Percentiles rank a stretch among this genome's conserved stretches.
These are phyloP conservation scores for Otus sunia DNA, from an alignment of 2,113 vertebrate genomes.

Conservation along the genomic window DNA sequence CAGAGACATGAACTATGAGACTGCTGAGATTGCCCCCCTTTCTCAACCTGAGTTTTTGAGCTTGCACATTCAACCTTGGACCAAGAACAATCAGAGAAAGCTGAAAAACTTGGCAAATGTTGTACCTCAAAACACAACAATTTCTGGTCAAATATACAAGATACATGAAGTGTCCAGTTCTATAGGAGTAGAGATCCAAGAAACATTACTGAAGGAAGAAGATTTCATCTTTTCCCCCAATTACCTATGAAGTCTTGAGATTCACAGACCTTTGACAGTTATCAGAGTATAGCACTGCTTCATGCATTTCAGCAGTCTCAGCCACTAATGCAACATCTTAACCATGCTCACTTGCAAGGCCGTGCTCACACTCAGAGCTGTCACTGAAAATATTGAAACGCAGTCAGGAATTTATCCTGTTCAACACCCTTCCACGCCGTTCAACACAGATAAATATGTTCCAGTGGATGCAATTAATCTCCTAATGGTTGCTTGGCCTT, in stretches of 20 bases:
- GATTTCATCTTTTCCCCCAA: neutral
- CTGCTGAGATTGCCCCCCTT: neutral
- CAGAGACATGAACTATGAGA: neutral
- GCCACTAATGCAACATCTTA: neutral
- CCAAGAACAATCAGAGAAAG: neutral
- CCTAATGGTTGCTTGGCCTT: slow-evolving; percentile 52
- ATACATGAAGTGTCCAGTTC: neutral
- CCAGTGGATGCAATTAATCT: slow-evolving; percentile 62
- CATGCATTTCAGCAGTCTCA: neutral
- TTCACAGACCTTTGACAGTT: neutral
- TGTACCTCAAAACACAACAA: neutral
- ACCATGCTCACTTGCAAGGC: neutral
- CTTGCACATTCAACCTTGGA: neutral
- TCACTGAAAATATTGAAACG: neutral
- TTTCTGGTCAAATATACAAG: neutral
- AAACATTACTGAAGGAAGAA: neutral
- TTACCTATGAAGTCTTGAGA: neutral
- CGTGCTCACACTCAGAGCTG: neutral
- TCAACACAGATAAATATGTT: slow-evolving; percentile 29
- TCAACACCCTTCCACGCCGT: slow-evolving; percentile 40
- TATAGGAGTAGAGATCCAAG: neutral
- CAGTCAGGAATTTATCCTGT: slow-evolving; percentile 35
- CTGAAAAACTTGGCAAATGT: neutral
- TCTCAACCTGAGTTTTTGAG: neutral
- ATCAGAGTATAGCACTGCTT: neutral